Evolutionary conservation across 2,888 invertebrate genomes (phyloP).

Genomic region (Melipona bicolor): DNA sequence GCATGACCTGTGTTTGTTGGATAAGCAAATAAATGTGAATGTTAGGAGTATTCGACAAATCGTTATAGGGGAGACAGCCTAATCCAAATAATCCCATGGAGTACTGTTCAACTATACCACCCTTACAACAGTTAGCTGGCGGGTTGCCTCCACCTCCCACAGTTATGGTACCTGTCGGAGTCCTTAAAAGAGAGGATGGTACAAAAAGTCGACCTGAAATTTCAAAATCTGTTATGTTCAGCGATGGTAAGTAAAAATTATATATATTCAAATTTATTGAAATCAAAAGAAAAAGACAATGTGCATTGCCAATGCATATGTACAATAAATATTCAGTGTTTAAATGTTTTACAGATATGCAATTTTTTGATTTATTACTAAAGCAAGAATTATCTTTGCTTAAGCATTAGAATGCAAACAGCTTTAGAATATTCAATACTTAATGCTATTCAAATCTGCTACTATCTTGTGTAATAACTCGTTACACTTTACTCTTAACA

Average conservation of each 20-base stretch:
- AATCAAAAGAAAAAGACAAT: background rate
- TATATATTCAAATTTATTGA: background rate
- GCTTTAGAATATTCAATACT: background rate
- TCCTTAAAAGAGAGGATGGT: conserved; percentile 89
- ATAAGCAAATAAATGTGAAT: conserved; percentile 67
- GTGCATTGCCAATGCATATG: background rate
- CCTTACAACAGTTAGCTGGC: conserved; percentile 89
- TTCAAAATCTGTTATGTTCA: conserved; percentile 93
- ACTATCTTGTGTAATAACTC: background rate
- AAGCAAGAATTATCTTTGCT: background rate
- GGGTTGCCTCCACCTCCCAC: conserved; percentile 85
- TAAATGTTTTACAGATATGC: background rate
- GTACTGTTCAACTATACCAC: conserved; percentile 93
- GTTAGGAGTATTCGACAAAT: conserved; percentile 84
- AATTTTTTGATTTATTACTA: background rate
- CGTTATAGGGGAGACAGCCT: conserved; percentile 86
- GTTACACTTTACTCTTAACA: conserved; percentile 31
- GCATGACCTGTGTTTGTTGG: conserved; percentile 62
- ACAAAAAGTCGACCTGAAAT: conserved; percentile 84
- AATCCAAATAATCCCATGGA: conserved; percentile 95
- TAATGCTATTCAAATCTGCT: background rate
- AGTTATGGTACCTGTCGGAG: conserved; percentile 94
- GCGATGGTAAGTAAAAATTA: conserved; percentile 87
- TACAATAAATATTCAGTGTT: conserved; percentile 6
- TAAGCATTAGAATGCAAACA: background rate